Percentiles rank a stretch among this genome's conserved stretches.
Conservation (phyloP, 2,797 vertebrate genomes). For the Hippocampus kuda region DNA sequence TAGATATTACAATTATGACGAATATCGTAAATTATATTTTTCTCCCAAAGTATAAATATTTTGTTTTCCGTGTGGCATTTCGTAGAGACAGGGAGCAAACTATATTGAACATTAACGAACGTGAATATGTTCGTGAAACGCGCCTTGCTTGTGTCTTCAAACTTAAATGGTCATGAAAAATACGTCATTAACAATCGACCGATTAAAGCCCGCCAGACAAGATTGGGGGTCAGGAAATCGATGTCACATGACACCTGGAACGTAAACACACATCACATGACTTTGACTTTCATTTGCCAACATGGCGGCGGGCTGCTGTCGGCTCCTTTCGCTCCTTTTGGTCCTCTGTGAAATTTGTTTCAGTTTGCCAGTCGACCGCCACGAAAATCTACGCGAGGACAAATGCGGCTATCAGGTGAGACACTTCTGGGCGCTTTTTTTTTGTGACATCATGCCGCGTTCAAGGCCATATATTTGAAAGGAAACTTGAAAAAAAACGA, state of each 20-base stretch:
- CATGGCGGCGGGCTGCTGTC: constrained; percentile 31
- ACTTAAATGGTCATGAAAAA: not conserved
- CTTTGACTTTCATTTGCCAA: not conserved
- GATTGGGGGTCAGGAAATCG: not conserved
- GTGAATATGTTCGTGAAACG: not conserved
- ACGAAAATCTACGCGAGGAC: not conserved
- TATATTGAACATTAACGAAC: not conserved
- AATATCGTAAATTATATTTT: too few relatives aligned
- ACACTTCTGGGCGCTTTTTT: not conserved
- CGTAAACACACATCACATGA: constrained; percentile 52
- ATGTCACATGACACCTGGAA: constrained; percentile 23
- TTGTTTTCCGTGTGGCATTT: not conserved
- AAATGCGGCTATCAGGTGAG: constrained; percentile 57
- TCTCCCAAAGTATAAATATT: not conserved
- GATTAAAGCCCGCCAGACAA: not conserved
- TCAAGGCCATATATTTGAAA: too few relatives aligned
- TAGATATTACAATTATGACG: too few relatives aligned
- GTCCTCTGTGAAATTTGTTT: not conserved
- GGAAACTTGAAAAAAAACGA: too few relatives aligned
- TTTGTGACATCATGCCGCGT: not conserved
- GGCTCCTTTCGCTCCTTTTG: constrained; percentile 6
- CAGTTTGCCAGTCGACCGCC: not conserved
- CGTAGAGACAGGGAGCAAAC: not conserved
- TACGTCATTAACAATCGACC: not conserved
- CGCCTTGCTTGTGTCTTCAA: not conserved